Percentiles rank a stretch among this genome's conserved stretches.
Conservation (phyloP, 2,113 vertebrate genomes). For the Odocoileus hemionus region DNA sequence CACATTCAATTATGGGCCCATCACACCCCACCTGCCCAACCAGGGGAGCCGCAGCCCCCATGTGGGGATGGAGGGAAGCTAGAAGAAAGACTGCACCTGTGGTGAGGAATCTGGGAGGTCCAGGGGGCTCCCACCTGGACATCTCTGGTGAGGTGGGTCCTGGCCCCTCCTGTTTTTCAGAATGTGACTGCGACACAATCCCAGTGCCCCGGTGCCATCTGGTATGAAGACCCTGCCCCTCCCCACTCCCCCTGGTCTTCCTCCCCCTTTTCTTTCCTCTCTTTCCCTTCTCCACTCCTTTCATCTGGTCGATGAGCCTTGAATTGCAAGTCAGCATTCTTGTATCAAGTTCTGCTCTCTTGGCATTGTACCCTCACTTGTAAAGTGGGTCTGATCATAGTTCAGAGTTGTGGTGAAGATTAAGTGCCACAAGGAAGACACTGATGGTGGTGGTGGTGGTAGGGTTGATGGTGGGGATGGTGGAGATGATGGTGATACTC, state of each 20-base stretch:
- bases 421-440: not conserved
- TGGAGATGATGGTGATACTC: not conserved
- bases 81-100: not conserved
- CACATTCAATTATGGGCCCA: not conserved
- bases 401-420: not conserved
- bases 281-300: not conserved
- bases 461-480: too few relatives aligned
- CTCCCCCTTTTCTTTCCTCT: not conserved
- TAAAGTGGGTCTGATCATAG: not conserved
- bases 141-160: not conserved
- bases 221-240: conserved; percentile 80
- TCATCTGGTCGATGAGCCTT: not conserved
- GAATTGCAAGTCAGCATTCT: too few relatives aligned
- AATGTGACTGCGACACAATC: conserved; percentile 91
- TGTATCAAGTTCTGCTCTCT: not conserved
- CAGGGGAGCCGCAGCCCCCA: not conserved
- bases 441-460: not conserved
- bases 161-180: conserved; percentile 80
- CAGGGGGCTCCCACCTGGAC: not conserved
- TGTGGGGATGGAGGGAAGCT: not conserved
- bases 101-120: not conserved
- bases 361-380: not conserved
- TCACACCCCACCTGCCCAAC: not conserved
- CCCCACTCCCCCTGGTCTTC: not conserved
- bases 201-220: conserved; percentile 87